Evolutionary conservation across 2,797 vertebrate species (phyloP), one percentile per base, ranked within the genome.

Genomic region (Poeciliopsis infans): DNA sequence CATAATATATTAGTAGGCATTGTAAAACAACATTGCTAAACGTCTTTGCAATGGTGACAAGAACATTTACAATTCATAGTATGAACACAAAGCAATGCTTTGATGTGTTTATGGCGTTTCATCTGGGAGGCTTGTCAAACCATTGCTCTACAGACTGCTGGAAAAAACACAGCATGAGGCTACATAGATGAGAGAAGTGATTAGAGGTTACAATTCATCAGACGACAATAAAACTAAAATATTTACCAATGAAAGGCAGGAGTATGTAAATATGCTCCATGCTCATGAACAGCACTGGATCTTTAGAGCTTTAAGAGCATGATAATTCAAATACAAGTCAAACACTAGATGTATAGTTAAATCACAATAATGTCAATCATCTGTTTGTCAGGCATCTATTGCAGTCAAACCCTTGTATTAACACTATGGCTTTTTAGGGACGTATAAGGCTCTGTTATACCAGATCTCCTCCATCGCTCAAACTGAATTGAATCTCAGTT

Each of bases 1-100:
- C 96, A 96, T 98, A 98, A 99, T 99, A 99, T 99, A 99, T 99
- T 99, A 99, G 98, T 99, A 99, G 96, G 95, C 96, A 97, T 97
- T 93, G 97, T 97, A 97, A 97, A 97, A 97, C 95, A 96, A 96
- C 96, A 96, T 95, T 82, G 95, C 96, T 96, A 96, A 96, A 91
- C 66, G 92, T 92, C 93, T 94, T 94, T 95, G 96, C 96, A 96
- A 96, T 95, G 95, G 94, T 95, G 96, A 95, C 94, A 96, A 96
- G 96, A 97, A 97, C 96, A 97, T 97, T 97, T 98, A 97, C 97
- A 98, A 94, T 97, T 97, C 96, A 96, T 97, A 96, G 95, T 96
- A 97, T 96, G 95, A 97, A 96, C 95, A 97, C 95, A 96, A 96
- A 94, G 91, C 91, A 93, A 88, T 89, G 91, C 92, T 92, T 93